Evolutionary conservation across 1,140 invertebrate species (phyloP), one percentile per base, ranked within the genome.

Genomic region (Glossosoma conforme): DNA sequence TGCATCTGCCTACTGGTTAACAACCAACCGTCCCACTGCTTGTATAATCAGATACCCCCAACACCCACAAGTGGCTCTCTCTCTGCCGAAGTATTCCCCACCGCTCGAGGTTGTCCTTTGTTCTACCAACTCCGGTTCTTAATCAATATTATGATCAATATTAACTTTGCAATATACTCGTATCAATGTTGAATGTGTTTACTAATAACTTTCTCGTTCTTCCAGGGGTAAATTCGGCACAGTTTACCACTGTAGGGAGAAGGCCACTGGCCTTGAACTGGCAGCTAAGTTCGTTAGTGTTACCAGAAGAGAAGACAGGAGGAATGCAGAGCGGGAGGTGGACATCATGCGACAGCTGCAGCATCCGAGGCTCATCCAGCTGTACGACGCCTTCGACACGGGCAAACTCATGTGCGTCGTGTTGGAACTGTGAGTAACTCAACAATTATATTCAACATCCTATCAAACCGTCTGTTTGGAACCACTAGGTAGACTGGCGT

Each of bases 181-280:
- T 30, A 9, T 30, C n/a, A 30, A 30, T 9, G 28, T 9, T 30
- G n/a, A 9, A 30, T 9, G 9, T 30, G n/a, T 30, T 30, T 9
- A 30, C 9, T 9, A 9, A 30, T 30, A n/a, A n/a, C 9, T 30
- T 9, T 30, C n/a, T 9, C 6, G 8, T 57, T 58, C 64, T 72
- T 74, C 15, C 70, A 98, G 97, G 58, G 97, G 97, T 2, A 98
- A 98, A 82, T 99, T 99, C 72, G 95, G 95, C 14, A 94, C 91
- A 17, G 96, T 98, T 4, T 96, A 94, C 74, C 81, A 85, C 65
- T 98, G 94, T 67, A 79, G 77, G 48, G 93, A 97, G 67, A 92
- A 88, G 66, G 72, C 72, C 10, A 89, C 85, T 0, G 85, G 86
- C 0, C 69, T 93, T 38, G 79, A 83, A 48, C 73, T 98, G 52